A percentile compares a stretch with the other conserved stretches of the same genome.
These are phyloP conservation scores for Hipposideros armiger DNA, from an alignment of 2,113 vertebrate species.

Conservation along the genomic window DNA sequence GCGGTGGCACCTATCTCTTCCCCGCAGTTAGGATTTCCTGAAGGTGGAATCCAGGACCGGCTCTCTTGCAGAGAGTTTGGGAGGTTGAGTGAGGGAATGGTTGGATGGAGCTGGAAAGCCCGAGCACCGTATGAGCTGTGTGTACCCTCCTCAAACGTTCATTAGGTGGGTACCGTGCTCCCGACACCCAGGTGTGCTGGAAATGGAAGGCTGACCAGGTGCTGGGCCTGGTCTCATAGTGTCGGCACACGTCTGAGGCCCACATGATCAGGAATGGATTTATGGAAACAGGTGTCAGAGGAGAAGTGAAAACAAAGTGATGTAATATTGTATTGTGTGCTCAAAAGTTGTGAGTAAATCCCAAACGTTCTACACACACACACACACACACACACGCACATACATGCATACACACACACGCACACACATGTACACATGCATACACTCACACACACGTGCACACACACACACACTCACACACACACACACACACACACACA, in stretches of 20 bases:
- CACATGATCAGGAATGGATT: accelerated
- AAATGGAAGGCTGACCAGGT: not conserved
- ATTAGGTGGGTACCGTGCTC: accelerated
- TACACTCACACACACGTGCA: too few species aligned
- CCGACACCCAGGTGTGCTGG: not conserved
- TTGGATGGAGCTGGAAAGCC: not conserved
- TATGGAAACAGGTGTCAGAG: accelerated
- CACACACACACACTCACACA: not conserved
- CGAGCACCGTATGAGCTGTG: accelerated
- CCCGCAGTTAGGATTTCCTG: not conserved
- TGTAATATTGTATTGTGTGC: too few species aligned
- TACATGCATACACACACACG: too few species aligned
- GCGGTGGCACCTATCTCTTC: not conserved
- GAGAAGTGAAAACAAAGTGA: accelerated
- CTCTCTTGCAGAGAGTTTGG: not conserved
- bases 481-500: accelerated
- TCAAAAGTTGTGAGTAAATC: not conserved
- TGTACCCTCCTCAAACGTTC: accelerated
- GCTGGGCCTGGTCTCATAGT: too few species aligned
- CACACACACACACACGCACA: not conserved
- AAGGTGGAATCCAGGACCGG: not conserved
- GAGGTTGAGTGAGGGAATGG: not conserved
- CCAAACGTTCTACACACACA: accelerated
- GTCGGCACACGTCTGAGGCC: too few species aligned
- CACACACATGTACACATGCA: too few species aligned